Percentiles rank a stretch among this genome's conserved stretches.
phyloP scores from a whole-genome alignment of 2,888 invertebrate species.

The Nematopogon swammerdamellus region DNA sequence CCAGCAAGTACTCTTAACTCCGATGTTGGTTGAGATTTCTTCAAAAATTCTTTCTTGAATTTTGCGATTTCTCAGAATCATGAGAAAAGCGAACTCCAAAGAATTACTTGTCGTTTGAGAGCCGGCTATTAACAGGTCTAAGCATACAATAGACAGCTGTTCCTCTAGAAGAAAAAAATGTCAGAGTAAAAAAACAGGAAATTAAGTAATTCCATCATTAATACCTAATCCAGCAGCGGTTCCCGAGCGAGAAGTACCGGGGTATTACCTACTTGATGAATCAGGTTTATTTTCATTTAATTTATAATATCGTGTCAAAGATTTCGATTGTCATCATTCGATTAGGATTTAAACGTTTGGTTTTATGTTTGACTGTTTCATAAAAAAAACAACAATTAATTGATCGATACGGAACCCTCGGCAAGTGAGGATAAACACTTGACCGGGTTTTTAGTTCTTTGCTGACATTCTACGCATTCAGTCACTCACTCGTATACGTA shows the following conservation, averaged over 20 bases:
- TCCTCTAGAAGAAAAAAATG: constrained; percentile 28
- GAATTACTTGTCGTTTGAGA: constrained; percentile 68
- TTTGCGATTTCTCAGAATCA: constrained; percentile 50
- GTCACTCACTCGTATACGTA: constrained; percentile 26
- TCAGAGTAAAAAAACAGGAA: constrained; percentile 5
- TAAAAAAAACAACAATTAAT: no score
- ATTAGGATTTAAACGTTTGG: no score
- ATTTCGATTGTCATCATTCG: no score
- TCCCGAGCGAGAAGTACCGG: no score
- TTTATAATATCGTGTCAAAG: no score
- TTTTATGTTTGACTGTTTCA: no score
- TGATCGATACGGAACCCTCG: no score
- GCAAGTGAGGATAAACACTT: no score
- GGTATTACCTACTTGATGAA: no score
- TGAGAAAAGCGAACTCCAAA: constrained; percentile 58
- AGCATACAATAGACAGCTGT: constrained; percentile 49
- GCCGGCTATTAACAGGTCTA: constrained; percentile 71
- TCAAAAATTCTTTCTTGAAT: constrained; percentile 58
- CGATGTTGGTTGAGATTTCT: constrained; percentile 57
- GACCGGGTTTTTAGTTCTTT: no score
- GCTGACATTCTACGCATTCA: no score
- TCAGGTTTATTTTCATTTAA: no score
- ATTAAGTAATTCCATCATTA: constrained; percentile 1
- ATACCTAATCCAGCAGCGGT: neutral
- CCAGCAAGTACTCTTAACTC: constrained; percentile 33